Evolutionary conservation across 2,888 invertebrate genomes (phyloP).

Genomic region (Pharmacophagus antenor): DNA sequence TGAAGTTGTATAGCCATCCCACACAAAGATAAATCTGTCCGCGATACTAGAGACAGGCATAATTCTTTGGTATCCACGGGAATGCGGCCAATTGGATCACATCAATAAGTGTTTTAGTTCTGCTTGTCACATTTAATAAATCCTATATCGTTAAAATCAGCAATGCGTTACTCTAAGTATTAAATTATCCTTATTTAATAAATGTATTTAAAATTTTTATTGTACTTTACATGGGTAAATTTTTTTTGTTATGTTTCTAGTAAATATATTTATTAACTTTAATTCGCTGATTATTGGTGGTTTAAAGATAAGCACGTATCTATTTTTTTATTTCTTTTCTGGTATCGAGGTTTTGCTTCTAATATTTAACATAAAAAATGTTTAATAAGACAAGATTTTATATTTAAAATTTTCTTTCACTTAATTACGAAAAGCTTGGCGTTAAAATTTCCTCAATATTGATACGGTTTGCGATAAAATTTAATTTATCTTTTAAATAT

Average conservation of each 20-base stretch:
- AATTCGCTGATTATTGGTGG: background rate
- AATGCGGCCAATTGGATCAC: constrained; percentile 55
- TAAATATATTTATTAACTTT: constrained; percentile 18
- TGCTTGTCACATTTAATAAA: constrained; percentile 40
- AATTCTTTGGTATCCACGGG: constrained; percentile 51
- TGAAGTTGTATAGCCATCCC: constrained; percentile 38
- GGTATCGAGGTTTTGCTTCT: too few species aligned
- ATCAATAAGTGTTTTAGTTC: constrained; percentile 50
- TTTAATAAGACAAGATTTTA: too few species aligned
- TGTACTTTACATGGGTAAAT: background rate
- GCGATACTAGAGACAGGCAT: constrained; percentile 43
- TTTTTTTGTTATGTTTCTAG: constrained; percentile 33
- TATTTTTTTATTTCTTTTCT: background rate
- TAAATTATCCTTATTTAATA: constrained; percentile 31
- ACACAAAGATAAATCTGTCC: constrained; percentile 59
- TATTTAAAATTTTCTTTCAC: too few species aligned
- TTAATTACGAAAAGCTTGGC: too few species aligned
- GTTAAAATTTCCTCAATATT: too few species aligned
- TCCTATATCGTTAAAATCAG: constrained; percentile 38
- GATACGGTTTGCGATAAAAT: too few species aligned
- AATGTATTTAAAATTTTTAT: background rate
- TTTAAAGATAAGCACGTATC: background rate
- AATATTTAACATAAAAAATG: too few species aligned
- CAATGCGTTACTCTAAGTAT: constrained; percentile 37
- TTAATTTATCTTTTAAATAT: too few species aligned